Percentiles rank a stretch among this genome's conserved stretches.
Evolutionary conservation across 2,888 invertebrate genomes (phyloP).

Genomic region (Drosophila gaucha): DNA sequence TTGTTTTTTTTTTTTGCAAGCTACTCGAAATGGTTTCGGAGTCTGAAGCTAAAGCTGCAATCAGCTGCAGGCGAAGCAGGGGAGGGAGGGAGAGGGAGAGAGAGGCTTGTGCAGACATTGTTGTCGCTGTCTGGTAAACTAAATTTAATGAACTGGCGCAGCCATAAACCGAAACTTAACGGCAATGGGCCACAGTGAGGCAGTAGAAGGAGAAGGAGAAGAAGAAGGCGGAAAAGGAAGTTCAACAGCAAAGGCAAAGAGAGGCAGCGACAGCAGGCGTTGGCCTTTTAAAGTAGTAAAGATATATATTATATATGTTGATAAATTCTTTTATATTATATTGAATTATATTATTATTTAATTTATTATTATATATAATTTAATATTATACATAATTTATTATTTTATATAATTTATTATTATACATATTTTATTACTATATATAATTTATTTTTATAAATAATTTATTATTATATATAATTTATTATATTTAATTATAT

Average conservation of each 20-base stretch:
- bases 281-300: neutral
- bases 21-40: conserved; percentile 34
- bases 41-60: conserved; percentile 33
- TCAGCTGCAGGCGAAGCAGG: conserved; percentile 10
- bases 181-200: neutral
- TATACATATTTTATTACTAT: neutral
- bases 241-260: neutral
- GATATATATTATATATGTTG: neutral
- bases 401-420: neutral
- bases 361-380: neutral
- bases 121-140: conserved; percentile 76
- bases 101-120: conserved; percentile 62
- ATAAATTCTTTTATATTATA: too few relatives aligned
- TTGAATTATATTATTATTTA: neutral
- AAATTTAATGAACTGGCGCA: conserved; percentile 79
- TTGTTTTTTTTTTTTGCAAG: conserved; percentile 19
- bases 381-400: neutral
- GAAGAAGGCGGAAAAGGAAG: neutral
- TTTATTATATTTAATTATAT: too few relatives aligned
- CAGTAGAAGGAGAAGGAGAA: neutral
- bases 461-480: too few relatives aligned
- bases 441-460: neutral
- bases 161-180: conserved; percentile 75
- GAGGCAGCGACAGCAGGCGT: conserved; percentile 10
- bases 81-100: neutral